A percentile compares a stretch with the other conserved stretches of the same genome.
Evolutionary conservation across 2,888 invertebrate species (phyloP).

Genomic region (Caenorhabditis japonica): DNA sequence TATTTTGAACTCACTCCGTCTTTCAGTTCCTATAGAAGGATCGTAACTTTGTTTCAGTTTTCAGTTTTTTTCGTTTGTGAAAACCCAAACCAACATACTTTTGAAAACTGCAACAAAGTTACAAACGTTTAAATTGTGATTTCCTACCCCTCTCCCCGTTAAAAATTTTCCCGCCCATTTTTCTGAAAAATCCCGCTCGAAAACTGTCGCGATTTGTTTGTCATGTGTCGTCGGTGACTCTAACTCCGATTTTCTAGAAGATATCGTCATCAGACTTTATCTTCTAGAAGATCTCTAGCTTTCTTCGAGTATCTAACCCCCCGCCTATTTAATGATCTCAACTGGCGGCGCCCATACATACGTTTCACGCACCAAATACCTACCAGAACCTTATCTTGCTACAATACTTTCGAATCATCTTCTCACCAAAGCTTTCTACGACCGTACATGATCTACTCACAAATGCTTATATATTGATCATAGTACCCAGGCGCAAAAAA

Average conservation of each 20-base stretch:
- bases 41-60: too few relatives aligned
- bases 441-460: conserved; percentile 39
- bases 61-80: too few relatives aligned
- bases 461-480: conserved; percentile 35
- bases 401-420: conserved; percentile 16
- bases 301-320: conserved; percentile 5
- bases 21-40: conserved; percentile 9
- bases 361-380: conserved; percentile 19
- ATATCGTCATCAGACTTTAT: neutral
- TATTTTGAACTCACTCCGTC: conserved; percentile 20
- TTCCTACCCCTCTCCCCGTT: conserved; percentile 16
- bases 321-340: conserved; percentile 51
- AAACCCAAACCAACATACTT: neutral
- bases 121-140: conserved; percentile 22
- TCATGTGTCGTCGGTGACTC: conserved; percentile 46
- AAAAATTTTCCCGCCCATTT: conserved; percentile 3
- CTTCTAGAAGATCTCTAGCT: neutral
- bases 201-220: conserved; percentile 34
- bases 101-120: neutral
- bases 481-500: conserved; percentile 7
- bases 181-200: conserved; percentile 18
- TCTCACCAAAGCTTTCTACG: conserved; percentile 52
- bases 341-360: conserved; percentile 33
- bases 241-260: conserved; percentile 34
- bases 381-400: conserved; percentile 27